Percentiles rank a stretch among this genome's conserved stretches.
Conservation (phyloP, 1,140 invertebrate species). For the Aethina tumida region DNA sequence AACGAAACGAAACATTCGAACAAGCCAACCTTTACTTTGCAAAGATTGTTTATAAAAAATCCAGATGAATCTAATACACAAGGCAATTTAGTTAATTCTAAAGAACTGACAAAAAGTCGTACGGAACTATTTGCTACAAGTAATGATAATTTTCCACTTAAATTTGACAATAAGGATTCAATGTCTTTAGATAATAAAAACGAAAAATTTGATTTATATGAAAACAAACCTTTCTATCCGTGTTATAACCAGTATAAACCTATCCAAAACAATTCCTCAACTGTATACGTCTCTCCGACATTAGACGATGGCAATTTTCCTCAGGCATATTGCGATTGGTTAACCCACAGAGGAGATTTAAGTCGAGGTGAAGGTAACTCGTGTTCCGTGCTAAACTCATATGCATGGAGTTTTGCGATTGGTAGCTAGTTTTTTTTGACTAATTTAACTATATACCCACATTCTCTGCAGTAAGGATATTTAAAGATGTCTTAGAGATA, state of each 20-base stretch:
- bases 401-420: constrained; percentile 29
- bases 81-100: constrained; percentile 6
- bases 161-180: constrained; percentile 14
- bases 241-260: constrained; percentile 18
- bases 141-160: constrained; percentile 28
- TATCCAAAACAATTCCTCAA: constrained; percentile 11
- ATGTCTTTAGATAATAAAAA: constrained; percentile 2
- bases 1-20: constrained; percentile 4
- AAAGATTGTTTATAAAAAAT: constrained; percentile 28
- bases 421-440: constrained; percentile 26
- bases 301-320: constrained; percentile 19
- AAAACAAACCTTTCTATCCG: constrained; percentile 30
- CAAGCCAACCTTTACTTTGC: constrained; percentile 30
- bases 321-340: constrained; percentile 35
- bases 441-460: constrained; percentile 16
- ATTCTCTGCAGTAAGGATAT: constrained; percentile 33
- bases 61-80: constrained; percentile 11
- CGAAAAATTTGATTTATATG: constrained; percentile 25
- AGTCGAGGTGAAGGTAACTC: constrained; percentile 30
- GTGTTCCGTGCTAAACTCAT: constrained; percentile 22
- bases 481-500: constrained; percentile 21
- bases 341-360: constrained; percentile 20
- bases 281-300: constrained; percentile 12
- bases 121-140: constrained; percentile 28
- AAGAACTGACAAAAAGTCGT: constrained; percentile 18